Evolutionary conservation across 2,113 vertebrate species (phyloP), one percentile per base, ranked within the genome.

Genomic region (Heliornis fulica): DNA sequence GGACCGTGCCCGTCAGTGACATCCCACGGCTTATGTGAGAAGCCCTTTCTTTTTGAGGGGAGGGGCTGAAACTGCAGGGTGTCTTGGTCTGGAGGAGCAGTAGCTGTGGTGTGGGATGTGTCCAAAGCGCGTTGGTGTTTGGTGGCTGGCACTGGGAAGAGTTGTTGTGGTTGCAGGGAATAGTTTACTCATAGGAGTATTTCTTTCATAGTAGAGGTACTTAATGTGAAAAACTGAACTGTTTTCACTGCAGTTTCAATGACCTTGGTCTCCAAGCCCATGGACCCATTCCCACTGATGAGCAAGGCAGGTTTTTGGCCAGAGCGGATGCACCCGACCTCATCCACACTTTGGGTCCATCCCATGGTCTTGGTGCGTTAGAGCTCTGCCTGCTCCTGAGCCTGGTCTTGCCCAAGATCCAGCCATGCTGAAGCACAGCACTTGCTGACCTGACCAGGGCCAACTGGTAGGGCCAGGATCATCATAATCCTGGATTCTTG

Each of bases 21-120:
- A 99, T 99, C 75, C 99, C 99, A 4, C 98, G 99, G 61, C 99
- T 99, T 71, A 99, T 99, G 99, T 99, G 98, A 99, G 99, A 77
- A 87, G 4, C 1, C 0, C 31, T 92, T 87, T 40, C 28, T 69
- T 61, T 23, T 25, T 4, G 8, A 34, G 45, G 46, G 36, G 19
- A 13, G 50, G 61, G 19, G 0, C 0, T 31, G 40, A 48, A 77
- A 70, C 31, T 16, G 1, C 0, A 0, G 3, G 0, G 3, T 60
- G 36, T n/a, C 66, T 22, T 9, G 41, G 25, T 38, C n/a, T 79
- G 71, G 65, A 79, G 75, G 46, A 84, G 78, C 71, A 38, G 32
- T 32, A 16, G 56, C n/a, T 89, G 56, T 51, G 56, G 17, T 63
- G 13, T 1, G 45, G 69, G 50, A 36, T 11, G 0, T 6, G 41